These are phyloP conservation scores for Macquaria australasica DNA, from an alignment of 2,113 vertebrate species.

Conservation along the genomic window DNA sequence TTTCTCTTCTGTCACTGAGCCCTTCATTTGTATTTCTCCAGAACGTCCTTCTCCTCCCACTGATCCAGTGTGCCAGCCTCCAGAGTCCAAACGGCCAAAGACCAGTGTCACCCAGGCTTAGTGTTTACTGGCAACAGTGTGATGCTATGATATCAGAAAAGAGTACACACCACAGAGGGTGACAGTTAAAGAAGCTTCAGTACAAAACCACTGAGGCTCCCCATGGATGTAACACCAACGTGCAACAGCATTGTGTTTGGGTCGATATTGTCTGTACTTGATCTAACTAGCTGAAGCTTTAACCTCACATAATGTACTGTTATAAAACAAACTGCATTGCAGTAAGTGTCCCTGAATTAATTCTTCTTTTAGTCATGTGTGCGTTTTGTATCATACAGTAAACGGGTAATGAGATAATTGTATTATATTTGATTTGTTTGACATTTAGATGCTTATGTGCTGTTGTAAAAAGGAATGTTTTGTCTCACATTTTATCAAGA, in stretches of 20 bases:
- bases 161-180: background rate
- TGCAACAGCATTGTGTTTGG: slow-evolving; percentile 1
- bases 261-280: slow-evolving; percentile 16
- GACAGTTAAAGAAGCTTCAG: background rate
- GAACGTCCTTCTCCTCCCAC: slow-evolving; percentile 84
- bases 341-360: background rate
- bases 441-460: slow-evolving; percentile 24
- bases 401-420: background rate
- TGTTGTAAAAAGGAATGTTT: slow-evolving; percentile 5
- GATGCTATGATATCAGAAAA: background rate
- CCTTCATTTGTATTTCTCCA: slow-evolving; percentile 68
- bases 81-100: slow-evolving; percentile 88
- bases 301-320: slow-evolving; percentile 8
- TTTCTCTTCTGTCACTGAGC: background rate
- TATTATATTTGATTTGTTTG: slow-evolving; percentile 42
- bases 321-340: slow-evolving; percentile 7
- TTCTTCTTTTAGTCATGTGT: slow-evolving; percentile 14
- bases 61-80: slow-evolving; percentile 85
- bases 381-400: slow-evolving; percentile 36
- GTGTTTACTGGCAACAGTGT: slow-evolving; percentile 1
- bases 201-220: slow-evolving; percentile 1
- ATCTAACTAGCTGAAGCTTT: background rate
- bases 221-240: background rate
- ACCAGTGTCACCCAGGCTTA: slow-evolving; percentile 55
- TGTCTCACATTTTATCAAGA: background rate